Conservation (phyloP, 2,113 vertebrate species). For the Dasyprocta punctata region DNA sequence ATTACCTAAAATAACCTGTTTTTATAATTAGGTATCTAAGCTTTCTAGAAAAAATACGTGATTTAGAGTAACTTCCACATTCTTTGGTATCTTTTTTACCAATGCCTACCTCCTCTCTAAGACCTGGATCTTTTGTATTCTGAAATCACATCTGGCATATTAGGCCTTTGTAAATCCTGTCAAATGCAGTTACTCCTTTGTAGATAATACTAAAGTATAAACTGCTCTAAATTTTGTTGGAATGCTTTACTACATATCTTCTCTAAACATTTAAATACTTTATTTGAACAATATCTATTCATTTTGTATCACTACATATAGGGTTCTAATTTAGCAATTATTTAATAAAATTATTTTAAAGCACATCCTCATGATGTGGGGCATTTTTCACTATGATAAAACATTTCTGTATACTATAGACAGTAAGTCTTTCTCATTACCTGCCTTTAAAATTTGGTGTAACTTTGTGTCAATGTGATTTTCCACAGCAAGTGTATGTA, state of each 20-base stretch:
- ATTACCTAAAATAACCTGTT: not conserved
- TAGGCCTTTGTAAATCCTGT: not conserved
- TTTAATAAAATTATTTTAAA: not conserved
- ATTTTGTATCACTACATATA: not conserved
- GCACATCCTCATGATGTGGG: not conserved
- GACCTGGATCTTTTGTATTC: not conserved
- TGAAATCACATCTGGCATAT: not conserved
- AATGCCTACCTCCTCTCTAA: rapidly evolving
- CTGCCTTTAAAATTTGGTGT: constrained; percentile 1
- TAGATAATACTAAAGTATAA: not conserved
- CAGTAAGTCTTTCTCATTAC: constrained; percentile 27
- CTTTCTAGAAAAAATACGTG: not conserved
- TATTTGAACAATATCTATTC: not conserved
- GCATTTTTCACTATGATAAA: not conserved
- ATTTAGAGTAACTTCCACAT: not conserved
- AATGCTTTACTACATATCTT: not conserved
- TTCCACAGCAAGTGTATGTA: not conserved
- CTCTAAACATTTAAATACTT: not conserved
- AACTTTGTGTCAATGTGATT: not conserved
- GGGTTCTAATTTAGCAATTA: not conserved
- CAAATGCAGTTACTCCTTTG: not conserved
- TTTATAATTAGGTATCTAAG: not conserved
- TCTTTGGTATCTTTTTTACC: not conserved
- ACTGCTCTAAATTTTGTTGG: not conserved
- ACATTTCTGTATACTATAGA: not conserved